A percentile compares a stretch with the other conserved stretches of the same genome.
Evolutionary conservation across 2,888 invertebrate genomes (phyloP).

Genomic region (Allophyes oxyacanthae): DNA sequence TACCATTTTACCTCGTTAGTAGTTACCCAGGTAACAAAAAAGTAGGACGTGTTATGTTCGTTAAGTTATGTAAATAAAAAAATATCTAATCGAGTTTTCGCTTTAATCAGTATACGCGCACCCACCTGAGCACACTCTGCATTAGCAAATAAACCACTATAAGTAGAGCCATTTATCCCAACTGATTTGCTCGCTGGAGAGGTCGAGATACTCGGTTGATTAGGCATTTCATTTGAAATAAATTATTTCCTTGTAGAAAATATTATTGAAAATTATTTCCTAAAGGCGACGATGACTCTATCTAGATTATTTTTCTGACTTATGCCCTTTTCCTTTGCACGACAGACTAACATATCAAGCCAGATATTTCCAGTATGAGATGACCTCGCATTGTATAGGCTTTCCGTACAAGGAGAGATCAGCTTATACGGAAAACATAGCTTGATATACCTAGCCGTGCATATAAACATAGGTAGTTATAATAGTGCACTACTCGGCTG

Average conservation of each 20-base stretch:
- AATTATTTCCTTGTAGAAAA: neutral
- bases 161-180: neutral
- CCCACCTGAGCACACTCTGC: neutral
- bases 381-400: too few relatives aligned
- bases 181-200: neutral
- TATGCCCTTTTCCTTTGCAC: too few relatives aligned
- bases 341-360: too few relatives aligned
- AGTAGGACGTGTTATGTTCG: neutral
- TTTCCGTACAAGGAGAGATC: too few relatives aligned
- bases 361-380: too few relatives aligned
- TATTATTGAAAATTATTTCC: too few relatives aligned
- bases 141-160: constrained; percentile 2
- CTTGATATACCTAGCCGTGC: too few relatives aligned
- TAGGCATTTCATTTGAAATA: constrained; percentile 1
- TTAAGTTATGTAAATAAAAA: neutral
- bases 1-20: constrained; percentile 1
- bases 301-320: too few relatives aligned
- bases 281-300: too few relatives aligned
- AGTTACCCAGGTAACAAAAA: neutral
- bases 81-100: neutral
- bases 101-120: neutral
- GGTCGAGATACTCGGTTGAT: constrained; percentile 1
- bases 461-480: too few relatives aligned
- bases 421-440: too few relatives aligned
- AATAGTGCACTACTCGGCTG: too few relatives aligned